These are phyloP conservation scores for Aphelinus atriplicis DNA, from an alignment of 1,140 invertebrate species.

Conservation along the genomic window DNA sequence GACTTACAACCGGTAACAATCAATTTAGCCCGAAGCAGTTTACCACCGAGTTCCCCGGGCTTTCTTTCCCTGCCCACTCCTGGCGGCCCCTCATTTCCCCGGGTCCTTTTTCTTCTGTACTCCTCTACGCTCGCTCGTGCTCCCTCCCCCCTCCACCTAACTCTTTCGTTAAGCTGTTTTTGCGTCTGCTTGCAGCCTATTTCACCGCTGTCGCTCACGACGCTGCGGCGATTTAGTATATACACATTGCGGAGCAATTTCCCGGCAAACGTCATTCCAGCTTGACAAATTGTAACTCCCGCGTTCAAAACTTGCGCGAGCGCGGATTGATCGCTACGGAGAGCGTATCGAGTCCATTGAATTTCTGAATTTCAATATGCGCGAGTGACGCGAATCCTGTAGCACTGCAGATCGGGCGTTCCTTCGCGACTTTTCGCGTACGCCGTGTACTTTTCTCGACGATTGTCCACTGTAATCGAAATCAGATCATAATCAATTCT, in stretches of 20 bases:
- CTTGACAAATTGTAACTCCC: constrained; percentile 15
- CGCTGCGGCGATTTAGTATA: neutral
- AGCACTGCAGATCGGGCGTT: too few relatives aligned
- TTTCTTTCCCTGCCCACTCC: neutral
- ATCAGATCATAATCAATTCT: too few relatives aligned
- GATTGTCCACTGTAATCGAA: too few relatives aligned
- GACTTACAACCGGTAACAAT: constrained; percentile 39
- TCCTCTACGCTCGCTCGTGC: too few relatives aligned
- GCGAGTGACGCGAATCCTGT: too few relatives aligned
- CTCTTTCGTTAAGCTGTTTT: constrained; percentile 33
- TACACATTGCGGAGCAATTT: neutral
- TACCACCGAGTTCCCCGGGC: constrained; percentile 18
- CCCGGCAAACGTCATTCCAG: constrained; percentile 9
- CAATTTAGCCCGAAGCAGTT: constrained; percentile 38
- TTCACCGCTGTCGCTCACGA: neutral
- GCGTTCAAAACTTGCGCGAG: neutral
- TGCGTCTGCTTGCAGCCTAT: constrained; percentile 22
- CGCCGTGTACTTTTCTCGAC: too few relatives aligned
- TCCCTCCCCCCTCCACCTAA: neutral
- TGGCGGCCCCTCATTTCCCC: neutral
- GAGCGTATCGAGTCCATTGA: too few relatives aligned
- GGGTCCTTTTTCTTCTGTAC: too few relatives aligned
- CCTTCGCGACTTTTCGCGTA: too few relatives aligned
- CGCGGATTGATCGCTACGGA: neutral
- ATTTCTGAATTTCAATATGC: too few relatives aligned